phyloP scores from a whole-genome alignment of 2,113 vertebrate genomes.

The Cygnus buccinator region DNA sequence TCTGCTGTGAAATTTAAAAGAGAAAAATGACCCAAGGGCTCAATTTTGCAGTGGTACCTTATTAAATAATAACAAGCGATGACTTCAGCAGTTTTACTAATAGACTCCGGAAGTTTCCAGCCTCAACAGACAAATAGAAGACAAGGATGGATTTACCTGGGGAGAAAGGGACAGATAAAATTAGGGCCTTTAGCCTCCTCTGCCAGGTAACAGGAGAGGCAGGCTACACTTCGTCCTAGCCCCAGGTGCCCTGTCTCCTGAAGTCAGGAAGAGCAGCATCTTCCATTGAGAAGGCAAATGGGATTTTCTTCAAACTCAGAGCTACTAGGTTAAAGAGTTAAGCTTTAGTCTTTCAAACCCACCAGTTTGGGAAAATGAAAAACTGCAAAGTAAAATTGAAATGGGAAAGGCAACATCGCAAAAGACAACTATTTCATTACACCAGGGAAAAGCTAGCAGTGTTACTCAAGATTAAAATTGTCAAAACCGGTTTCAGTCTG shows the following conservation, averaged over 20 bases:
- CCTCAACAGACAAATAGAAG: neutral
- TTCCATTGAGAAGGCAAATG: neutral
- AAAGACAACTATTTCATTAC: neutral
- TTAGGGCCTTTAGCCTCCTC: neutral
- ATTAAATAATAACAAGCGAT: neutral
- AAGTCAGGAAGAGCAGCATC: neutral
- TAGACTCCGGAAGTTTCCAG: neutral
- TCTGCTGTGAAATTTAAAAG: neutral
- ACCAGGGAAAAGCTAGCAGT: neutral
- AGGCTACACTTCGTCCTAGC: neutral
- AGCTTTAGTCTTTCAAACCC: neutral
- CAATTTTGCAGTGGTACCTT: neutral
- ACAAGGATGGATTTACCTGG: neutral
- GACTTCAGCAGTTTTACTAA: conserved; percentile 3
- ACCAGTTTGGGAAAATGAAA: neutral
- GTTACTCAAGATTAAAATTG: neutral
- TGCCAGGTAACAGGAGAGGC: neutral
- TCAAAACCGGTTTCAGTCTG: neutral
- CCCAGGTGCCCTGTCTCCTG: neutral
- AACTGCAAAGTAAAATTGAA: neutral
- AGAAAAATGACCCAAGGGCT: neutral
- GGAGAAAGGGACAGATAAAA: neutral
- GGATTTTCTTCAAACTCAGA: neutral
- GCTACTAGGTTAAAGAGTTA: neutral
- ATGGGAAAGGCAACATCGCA: neutral